A percentile compares a stretch with the other conserved stretches of the same genome.
Evolutionary conservation across 2,797 vertebrate genomes (phyloP).

Genomic region (Lindbergichthys nudifrons): DNA sequence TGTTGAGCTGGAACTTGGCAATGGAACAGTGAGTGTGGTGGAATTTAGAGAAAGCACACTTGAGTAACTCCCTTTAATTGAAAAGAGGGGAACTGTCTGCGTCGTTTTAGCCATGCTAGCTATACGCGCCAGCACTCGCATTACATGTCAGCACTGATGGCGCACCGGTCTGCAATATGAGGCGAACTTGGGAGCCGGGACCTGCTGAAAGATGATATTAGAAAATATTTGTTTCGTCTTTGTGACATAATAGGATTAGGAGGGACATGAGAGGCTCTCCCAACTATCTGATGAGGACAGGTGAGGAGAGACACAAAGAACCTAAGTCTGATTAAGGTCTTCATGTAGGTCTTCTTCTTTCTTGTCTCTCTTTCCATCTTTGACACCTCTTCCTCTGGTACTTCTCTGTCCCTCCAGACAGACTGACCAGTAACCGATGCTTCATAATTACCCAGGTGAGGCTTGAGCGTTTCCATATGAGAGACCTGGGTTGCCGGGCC

Average conservation of each 20-base stretch:
- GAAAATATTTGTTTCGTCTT: slow-evolving; percentile 53
- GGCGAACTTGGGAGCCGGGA: neutral
- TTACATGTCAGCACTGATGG: slow-evolving; percentile 44
- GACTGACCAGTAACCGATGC: slow-evolving; percentile 60
- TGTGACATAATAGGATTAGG: slow-evolving; percentile 62
- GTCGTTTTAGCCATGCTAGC: slow-evolving; percentile 47
- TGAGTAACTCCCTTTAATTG: slow-evolving; percentile 65
- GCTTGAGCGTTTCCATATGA: slow-evolving; percentile 74
- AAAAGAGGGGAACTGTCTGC: slow-evolving; percentile 57
- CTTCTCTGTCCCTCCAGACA: slow-evolving; percentile 31
- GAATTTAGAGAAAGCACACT: slow-evolving; percentile 65
- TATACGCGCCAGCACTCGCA: slow-evolving; percentile 20
- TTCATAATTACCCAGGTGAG: slow-evolving; percentile 69
- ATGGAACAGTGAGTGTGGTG: slow-evolving; percentile 54
- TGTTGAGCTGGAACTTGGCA: slow-evolving; percentile 68
- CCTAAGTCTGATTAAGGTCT: slow-evolving; percentile 45
- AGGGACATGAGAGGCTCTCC: slow-evolving; percentile 29
- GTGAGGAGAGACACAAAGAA: slow-evolving; percentile 48
- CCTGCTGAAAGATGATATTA: slow-evolving; percentile 45
- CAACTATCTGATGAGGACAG: slow-evolving; percentile 15
- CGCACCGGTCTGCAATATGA: slow-evolving; percentile 36
- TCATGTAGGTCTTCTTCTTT: slow-evolving; percentile 22
- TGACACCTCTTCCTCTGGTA: slow-evolving; percentile 48
- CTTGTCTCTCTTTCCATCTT: slow-evolving; percentile 47
- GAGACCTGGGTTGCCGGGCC: slow-evolving; percentile 36